A percentile compares a stretch with the other conserved stretches of the same genome.
Evolutionary conservation across 2,888 invertebrate genomes (phyloP).

Genomic region (Caenorhabditis panamensis): DNA sequence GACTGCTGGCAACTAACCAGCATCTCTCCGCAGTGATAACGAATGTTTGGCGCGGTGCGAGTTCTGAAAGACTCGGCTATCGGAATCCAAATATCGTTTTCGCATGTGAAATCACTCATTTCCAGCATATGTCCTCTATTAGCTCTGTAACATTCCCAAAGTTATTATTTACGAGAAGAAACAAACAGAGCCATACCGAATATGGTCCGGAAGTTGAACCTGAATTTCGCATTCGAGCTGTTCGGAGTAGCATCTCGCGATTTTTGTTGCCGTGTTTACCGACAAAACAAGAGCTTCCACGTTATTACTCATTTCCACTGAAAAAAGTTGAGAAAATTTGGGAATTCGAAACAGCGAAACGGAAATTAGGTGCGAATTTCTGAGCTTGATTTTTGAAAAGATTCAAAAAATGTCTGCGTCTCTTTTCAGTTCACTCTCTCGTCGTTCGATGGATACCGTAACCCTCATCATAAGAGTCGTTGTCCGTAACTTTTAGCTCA

Average conservation of each 20-base stretch:
- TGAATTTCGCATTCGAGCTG: conserved; percentile 6
- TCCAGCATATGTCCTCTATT: background rate
- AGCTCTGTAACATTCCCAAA: background rate
- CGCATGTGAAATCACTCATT: background rate
- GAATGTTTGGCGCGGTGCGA: background rate
- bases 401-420: no score
- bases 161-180: background rate
- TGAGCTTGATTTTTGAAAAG: no score
- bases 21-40: conserved; percentile 2
- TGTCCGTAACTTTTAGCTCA: no score
- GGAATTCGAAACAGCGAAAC: no score
- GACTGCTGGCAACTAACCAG: conserved; percentile 10
- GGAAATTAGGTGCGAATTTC: no score
- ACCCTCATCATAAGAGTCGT: no score
- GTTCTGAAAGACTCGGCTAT: background rate
- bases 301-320: no score
- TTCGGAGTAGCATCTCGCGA: conserved; percentile 19
- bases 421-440: background rate
- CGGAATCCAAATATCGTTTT: background rate
- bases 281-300: conserved; percentile 24
- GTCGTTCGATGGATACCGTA: background rate
- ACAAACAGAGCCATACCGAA: background rate
- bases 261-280: background rate
- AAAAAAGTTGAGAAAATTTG: background rate
- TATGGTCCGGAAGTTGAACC: conserved; percentile 11